Evolutionary conservation across 2,888 invertebrate species (phyloP).

Genomic region (Ellobium chinense): DNA sequence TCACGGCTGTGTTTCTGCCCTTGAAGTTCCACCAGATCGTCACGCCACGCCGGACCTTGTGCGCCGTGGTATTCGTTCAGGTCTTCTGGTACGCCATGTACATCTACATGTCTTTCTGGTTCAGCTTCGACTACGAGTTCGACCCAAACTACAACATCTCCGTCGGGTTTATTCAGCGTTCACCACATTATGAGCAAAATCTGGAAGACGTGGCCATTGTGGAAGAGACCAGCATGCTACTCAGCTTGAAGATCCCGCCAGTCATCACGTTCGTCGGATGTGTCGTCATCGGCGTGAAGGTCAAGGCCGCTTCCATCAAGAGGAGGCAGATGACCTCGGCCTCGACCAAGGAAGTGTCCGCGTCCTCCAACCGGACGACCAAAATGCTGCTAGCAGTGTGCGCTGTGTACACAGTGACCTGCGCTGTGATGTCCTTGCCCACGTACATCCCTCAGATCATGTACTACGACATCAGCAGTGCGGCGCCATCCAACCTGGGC

Average conservation of each 20-base stretch:
- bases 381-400: conserved; percentile 28
- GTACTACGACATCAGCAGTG: background rate
- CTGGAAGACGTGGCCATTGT: background rate
- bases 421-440: background rate
- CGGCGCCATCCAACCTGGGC: background rate
- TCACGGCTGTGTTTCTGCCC: conserved; percentile 15
- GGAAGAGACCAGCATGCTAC: background rate
- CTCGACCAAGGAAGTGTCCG: background rate
- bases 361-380: background rate
- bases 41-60: conserved; percentile 5
- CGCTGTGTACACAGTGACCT: conserved; percentile 8
- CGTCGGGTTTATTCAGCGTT: background rate
- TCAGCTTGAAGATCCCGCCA: conserved; percentile 11
- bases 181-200: background rate
- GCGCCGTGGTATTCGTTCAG: background rate
- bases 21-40: background rate
- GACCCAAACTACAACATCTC: background rate
- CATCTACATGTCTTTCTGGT: conserved; percentile 10
- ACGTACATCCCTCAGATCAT: conserved; percentile 1
- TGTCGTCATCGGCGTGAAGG: conserved; percentile 6
- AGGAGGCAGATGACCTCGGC: background rate
- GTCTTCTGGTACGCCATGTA: background rate
- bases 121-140: background rate
- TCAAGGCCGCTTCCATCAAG: background rate
- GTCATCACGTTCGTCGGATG: conserved; percentile 14